These are phyloP conservation scores for Spodoptera litura DNA, from an alignment of 1,140 invertebrate genomes.

Conservation along the genomic window DNA sequence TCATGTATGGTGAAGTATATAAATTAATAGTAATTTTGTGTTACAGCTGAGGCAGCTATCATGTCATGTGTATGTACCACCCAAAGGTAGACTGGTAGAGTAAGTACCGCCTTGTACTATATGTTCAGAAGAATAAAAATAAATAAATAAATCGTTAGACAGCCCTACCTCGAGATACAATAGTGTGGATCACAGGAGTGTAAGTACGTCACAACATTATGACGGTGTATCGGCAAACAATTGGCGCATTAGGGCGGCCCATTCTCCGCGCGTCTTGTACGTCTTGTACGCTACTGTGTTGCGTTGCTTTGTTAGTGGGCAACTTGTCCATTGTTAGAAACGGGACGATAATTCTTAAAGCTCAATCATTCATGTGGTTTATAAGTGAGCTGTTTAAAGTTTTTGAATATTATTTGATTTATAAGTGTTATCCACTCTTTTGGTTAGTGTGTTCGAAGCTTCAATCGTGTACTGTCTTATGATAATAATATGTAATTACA, in stretches of 20 bases:
- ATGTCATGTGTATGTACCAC: no score
- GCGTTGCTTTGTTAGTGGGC: constrained; percentile 46
- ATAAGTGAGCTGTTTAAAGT: neutral
- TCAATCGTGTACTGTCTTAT: no score
- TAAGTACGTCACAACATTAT: constrained; percentile 56
- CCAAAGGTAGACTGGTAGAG: no score
- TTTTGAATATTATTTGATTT: no score
- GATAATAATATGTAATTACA: no score
- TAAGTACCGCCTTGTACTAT: no score
- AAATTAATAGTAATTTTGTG: no score
- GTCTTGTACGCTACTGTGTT: constrained; percentile 49
- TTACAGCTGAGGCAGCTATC: no score
- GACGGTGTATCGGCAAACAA: constrained; percentile 59
- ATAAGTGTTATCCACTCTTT: no score
- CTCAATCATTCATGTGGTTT: neutral
- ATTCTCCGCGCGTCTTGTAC: constrained; percentile 39
- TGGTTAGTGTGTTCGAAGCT: no score
- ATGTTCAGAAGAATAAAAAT: no score
- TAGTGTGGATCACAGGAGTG: constrained; percentile 27
- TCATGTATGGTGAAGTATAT: no score
- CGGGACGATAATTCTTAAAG: constrained; percentile 7
- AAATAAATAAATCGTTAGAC: neutral
- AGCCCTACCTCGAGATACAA: constrained; percentile 36
- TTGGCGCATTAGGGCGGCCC: constrained; percentile 55
- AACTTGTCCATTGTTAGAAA: constrained; percentile 29